These are phyloP conservation scores for Hemichromis elongatus DNA, from an alignment of 2,113 vertebrate genomes.

Conservation along the genomic window DNA sequence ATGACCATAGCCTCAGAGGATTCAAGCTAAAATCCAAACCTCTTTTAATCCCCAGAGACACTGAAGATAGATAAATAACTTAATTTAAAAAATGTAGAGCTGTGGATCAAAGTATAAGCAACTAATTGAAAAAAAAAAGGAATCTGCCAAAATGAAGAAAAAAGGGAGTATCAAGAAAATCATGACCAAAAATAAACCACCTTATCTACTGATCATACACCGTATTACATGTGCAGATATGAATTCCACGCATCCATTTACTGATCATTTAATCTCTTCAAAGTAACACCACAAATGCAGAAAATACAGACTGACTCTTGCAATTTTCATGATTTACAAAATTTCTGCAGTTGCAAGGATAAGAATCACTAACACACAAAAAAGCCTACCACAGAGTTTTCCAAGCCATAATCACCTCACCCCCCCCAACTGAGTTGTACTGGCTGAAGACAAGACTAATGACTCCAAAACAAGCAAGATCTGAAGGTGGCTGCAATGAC, in stretches of 20 bases:
- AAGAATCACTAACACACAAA: background rate
- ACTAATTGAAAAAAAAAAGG: background rate
- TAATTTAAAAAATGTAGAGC: background rate
- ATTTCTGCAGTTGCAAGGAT: background rate
- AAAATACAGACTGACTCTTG: background rate
- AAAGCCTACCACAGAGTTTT: background rate
- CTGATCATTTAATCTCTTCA: background rate
- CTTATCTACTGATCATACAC: background rate
- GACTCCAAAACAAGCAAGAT: background rate
- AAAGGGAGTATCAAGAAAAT: background rate
- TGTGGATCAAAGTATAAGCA: no score
- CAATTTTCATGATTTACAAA: background rate
- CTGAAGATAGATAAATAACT: background rate
- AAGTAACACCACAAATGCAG: background rate
- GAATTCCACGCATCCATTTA: background rate
- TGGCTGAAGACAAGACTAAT: background rate
- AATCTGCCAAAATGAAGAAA: background rate
- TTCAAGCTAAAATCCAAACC: background rate
- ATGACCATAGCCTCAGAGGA: background rate
- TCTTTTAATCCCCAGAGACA: background rate
- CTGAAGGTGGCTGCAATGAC: background rate
- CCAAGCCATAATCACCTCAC: background rate
- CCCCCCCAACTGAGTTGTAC: background rate
- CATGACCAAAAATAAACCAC: background rate
- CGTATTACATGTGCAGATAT: background rate